Evolutionary conservation across 2,113 vertebrate species (phyloP).

Genomic region (Ictalurus furcatus): DNA sequence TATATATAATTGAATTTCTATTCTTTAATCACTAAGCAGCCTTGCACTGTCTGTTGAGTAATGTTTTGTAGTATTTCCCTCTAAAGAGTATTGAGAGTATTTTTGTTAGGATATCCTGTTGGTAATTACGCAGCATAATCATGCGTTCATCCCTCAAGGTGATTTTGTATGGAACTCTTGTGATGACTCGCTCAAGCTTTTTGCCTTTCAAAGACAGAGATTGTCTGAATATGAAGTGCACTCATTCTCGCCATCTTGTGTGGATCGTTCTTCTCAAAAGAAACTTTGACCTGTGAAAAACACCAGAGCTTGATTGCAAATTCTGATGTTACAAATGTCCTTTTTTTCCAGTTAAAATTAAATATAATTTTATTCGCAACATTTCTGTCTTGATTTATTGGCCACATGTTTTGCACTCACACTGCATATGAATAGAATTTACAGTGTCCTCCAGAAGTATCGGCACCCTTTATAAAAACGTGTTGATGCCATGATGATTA

Average conservation of each 20-base stretch:
- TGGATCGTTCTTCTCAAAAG: conserved; percentile 25
- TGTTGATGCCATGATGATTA: not conserved
- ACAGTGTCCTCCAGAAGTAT: not conserved
- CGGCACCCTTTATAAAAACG: not conserved
- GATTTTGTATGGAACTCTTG: conserved; percentile 14
- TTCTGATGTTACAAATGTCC: conserved; percentile 47
- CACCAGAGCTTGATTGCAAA: conserved; percentile 32
- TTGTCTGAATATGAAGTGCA: conserved; percentile 33
- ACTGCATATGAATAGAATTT: not conserved
- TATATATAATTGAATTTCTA: not conserved
- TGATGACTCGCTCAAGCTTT: conserved; percentile 20
- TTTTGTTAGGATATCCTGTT: conserved; percentile 11
- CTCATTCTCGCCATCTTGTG: conserved; percentile 24
- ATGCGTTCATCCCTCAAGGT: conserved; percentile 28
- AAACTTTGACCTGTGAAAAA: conserved; percentile 41
- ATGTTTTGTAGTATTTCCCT: not conserved
- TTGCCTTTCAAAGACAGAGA: conserved; percentile 16
- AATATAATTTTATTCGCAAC: conserved; percentile 54
- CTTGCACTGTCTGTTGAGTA: not conserved
- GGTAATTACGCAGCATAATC: not conserved
- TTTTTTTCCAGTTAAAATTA: conserved; percentile 48
- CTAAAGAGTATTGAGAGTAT: not conserved
- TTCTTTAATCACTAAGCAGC: conserved; percentile 25
- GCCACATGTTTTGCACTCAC: not conserved
- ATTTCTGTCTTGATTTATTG: conserved; percentile 28